phyloP scores from a whole-genome alignment of 2,113 vertebrate genomes.

The Hepsetus odoe region DNA sequence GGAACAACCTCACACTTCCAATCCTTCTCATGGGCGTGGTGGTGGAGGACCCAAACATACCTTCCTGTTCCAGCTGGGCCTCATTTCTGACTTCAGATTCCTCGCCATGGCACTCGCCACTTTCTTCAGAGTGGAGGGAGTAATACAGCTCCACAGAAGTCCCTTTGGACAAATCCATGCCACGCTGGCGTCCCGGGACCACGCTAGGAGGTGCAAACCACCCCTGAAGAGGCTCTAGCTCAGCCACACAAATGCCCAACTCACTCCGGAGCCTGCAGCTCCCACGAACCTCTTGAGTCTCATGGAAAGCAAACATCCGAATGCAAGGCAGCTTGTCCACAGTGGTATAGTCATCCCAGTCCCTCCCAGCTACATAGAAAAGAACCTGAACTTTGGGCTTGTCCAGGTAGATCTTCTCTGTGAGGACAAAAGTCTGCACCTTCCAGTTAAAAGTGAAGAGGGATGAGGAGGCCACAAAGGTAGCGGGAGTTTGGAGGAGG shows the following conservation, averaged over 20 bases:
- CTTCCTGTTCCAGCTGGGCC: constrained; percentile 83
- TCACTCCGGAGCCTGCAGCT: constrained; percentile 83
- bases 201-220: constrained; percentile 84
- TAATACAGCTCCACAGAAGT: constrained; percentile 92
- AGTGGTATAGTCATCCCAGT: constrained; percentile 86
- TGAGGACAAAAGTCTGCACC: constrained; percentile 85
- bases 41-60: constrained; percentile 70
- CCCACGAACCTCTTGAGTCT: constrained; percentile 87
- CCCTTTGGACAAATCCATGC: constrained; percentile 71
- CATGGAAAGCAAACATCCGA: constrained; percentile 88
- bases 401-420: constrained; percentile 77
- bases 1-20: constrained; percentile 81
- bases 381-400: constrained; percentile 88
- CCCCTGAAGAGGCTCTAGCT: constrained; percentile 82
- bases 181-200: constrained; percentile 80
- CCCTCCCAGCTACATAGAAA: constrained; percentile 86
- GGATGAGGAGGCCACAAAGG: constrained; percentile 71
- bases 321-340: constrained; percentile 86
- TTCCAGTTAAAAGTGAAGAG: constrained; percentile 87
- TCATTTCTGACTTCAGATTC: constrained; percentile 79
- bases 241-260: constrained; percentile 86
- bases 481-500: constrained; percentile 72
- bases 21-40: constrained; percentile 81
- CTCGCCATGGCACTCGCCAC: constrained; percentile 78
- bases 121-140: constrained; percentile 74